phyloP scores from a whole-genome alignment of 2,113 vertebrate genomes.

The Megaleporinus macrocephalus region DNA sequence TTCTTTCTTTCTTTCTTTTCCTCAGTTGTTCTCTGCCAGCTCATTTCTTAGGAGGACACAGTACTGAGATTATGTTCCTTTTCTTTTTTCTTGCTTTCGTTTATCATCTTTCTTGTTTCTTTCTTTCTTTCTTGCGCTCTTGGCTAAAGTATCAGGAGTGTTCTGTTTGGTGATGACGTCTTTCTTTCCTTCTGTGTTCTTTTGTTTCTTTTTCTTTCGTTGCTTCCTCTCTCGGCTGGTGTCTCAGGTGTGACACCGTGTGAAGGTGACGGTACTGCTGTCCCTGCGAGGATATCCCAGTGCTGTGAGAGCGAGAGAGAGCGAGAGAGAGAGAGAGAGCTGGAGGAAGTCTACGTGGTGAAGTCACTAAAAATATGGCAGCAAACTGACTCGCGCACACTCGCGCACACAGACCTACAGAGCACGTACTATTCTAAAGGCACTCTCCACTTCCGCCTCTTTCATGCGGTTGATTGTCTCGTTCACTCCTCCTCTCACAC shows the following conservation, averaged over 20 bases:
- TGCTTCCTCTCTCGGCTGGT: not conserved
- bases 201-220: not conserved
- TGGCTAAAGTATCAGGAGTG: too few relatives aligned
- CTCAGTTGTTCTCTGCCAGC: too few relatives aligned
- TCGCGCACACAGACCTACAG: not conserved
- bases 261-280: not conserved
- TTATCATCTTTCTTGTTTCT: too few relatives aligned
- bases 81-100: too few relatives aligned
- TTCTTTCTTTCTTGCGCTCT: not conserved
- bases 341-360: slow-evolving; percentile 43
- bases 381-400: not conserved
- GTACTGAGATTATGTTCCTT: too few relatives aligned
- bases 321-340: slow-evolving; percentile 1
- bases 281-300: not conserved
- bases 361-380: slow-evolving; percentile 20
- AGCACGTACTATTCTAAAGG: slow-evolving; percentile 9
- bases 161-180: too few relatives aligned
- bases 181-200: not conserved
- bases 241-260: not conserved
- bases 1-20: too few relatives aligned
- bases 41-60: too few relatives aligned
- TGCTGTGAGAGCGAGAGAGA: not conserved
- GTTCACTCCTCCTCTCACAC: not conserved
- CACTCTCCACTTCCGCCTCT: slow-evolving; percentile 39
- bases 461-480: not conserved